These are phyloP conservation scores for Holothuria leucospilota DNA, from an alignment of 53 echinoderm and acorn worm species.

Conservation along the genomic window DNA sequence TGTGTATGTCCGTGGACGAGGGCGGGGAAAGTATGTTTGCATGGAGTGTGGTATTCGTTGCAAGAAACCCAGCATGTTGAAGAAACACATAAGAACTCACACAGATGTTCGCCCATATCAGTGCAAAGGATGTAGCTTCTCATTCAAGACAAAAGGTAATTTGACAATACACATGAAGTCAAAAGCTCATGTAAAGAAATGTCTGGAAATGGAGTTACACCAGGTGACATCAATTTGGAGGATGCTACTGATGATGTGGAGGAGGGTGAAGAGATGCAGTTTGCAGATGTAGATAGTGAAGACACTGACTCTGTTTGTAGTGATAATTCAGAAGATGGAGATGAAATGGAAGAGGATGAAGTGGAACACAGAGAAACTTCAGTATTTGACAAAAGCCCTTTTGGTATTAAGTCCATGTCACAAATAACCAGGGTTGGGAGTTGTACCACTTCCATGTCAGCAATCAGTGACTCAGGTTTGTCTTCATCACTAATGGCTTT, in stretches of 20 bases:
- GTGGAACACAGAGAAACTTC: constrained; percentile 22
- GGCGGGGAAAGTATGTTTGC: constrained; percentile 97
- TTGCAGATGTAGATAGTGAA: constrained; percentile 94
- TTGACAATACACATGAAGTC: constrained; percentile 99
- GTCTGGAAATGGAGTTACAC: constrained; percentile 78
- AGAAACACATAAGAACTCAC: constrained; percentile 97
- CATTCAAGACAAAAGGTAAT: constrained; percentile 99
- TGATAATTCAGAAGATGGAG: constrained; percentile 75
- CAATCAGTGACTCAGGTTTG: not conserved
- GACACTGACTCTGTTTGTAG: constrained; percentile 90
- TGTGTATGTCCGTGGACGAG: constrained; percentile 96
- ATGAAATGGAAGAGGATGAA: constrained; percentile 70
- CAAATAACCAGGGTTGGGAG: constrained; percentile 23
- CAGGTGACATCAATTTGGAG: constrained; percentile 71
- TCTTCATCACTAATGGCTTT: not conserved
- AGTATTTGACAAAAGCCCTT: not conserved
- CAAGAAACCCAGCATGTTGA: constrained; percentile 99
- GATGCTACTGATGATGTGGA: constrained; percentile 72
- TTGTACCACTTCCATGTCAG: not conserved
- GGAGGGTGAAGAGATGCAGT: constrained; percentile 84
- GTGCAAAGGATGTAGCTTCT: constrained; percentile 93
- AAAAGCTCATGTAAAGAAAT: constrained; percentile 98
- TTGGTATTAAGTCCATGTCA: not conserved
- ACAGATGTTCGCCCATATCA: constrained; percentile 96
- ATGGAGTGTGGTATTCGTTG: constrained; percentile 99